These are phyloP conservation scores for Seriola rivoliana DNA, from an alignment of 2,113 vertebrate species.

Conservation along the genomic window DNA sequence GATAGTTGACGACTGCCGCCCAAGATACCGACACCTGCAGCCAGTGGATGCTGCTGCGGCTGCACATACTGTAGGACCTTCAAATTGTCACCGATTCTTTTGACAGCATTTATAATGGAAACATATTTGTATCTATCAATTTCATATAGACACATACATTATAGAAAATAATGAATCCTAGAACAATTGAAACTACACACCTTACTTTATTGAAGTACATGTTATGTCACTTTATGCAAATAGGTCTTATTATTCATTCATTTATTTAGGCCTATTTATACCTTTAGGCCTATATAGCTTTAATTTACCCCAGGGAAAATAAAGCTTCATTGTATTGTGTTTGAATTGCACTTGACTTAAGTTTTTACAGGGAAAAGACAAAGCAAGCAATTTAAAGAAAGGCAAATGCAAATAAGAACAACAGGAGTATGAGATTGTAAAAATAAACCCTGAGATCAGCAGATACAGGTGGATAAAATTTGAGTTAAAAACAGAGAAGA, in stretches of 20 bases:
- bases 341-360: too few relatives aligned
- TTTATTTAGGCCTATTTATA: too few relatives aligned
- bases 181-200: not conserved
- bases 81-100: not conserved
- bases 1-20: constrained; percentile 44
- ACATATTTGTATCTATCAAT: not conserved
- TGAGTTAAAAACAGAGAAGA: not conserved
- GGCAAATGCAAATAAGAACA: not conserved
- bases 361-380: not conserved
- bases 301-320: not conserved
- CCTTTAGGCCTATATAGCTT: too few relatives aligned
- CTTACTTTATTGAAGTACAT: too few relatives aligned
- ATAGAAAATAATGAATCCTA: not conserved
- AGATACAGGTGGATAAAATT: not conserved
- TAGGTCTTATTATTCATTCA: not conserved
- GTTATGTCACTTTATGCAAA: not conserved
- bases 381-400: not conserved
- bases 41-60: constrained; percentile 29
- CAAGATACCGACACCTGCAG: constrained; percentile 59
- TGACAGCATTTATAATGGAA: not conserved
- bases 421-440: not conserved
- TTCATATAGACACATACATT: not conserved
- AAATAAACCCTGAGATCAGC: not conserved
- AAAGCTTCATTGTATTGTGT: too few relatives aligned
- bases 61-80: not conserved